A percentile compares a stretch with the other conserved stretches of the same genome.
phyloP scores from a whole-genome alignment of 2,888 invertebrate genomes.

The Tetranychus truncatus region DNA sequence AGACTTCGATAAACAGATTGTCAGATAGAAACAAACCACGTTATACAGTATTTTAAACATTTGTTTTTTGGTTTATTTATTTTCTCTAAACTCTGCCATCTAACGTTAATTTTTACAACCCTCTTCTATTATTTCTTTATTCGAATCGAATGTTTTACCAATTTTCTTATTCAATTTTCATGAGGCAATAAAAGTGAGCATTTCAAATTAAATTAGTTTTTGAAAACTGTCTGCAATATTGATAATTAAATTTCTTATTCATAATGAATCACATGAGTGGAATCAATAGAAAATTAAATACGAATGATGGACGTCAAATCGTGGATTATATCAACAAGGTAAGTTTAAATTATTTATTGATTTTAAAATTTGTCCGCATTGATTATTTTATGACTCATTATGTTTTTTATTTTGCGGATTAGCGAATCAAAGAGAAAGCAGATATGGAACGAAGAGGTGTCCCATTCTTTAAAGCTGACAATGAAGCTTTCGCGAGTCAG shows the following conservation, averaged over 20 bases:
- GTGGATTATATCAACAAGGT: background rate
- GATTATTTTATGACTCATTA: background rate
- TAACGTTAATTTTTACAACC: too few species aligned
- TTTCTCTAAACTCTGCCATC: too few species aligned
- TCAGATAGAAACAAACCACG: too few species aligned
- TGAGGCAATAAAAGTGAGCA: too few species aligned
- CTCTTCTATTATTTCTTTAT: too few species aligned
- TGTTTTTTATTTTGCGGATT: background rate
- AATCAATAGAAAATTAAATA: background rate
- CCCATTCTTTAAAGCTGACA: background rate
- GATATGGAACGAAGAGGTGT: background rate
- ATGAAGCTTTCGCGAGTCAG: background rate
- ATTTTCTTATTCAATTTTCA: too few species aligned
- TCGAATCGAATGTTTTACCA: too few species aligned
- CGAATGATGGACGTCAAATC: background rate
- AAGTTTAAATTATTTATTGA: background rate
- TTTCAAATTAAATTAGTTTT: background rate
- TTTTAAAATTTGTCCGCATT: background rate
- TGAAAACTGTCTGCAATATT: background rate
- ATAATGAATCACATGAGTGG: background rate
- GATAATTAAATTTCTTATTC: background rate
- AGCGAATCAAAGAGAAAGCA: background rate
- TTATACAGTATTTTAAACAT: too few species aligned
- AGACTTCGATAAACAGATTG: too few species aligned
- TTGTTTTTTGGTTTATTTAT: too few species aligned